Evolutionary conservation across 1,140 invertebrate species (phyloP), one percentile per base, ranked within the genome.

Genomic region (Diplogasteroides magnus): DNA sequence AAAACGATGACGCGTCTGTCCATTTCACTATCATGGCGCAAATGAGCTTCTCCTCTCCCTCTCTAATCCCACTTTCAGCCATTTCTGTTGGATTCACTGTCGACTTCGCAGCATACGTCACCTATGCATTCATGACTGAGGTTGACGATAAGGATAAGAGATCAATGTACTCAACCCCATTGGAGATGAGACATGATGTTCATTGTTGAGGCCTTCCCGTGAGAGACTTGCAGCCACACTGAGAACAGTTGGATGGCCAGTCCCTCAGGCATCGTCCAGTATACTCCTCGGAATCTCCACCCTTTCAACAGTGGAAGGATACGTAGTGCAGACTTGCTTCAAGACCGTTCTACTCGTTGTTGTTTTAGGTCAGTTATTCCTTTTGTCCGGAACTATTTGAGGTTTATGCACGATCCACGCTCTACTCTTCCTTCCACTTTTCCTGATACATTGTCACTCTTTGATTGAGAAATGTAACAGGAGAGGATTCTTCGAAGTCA

Each of bases 301-400:
- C 0, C 83, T 98, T 0, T 85, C 92, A 2, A 85, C 94, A 29
- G 92, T 93, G 0, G 90, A 92, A 61, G 95, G 92, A 75, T 97
- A 95, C 79, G 94, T 97, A 59, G 96, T 97, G 82, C 86, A 92
- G 26, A 93, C 95, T 0, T 97, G 97, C 87, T 97, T 97, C 84
- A 97, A 96, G 85, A 96, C 95, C 87, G 91, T 97, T 14, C 92
- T 96, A 80, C 86, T 97, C 64, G 93, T 97, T 0, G 93, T 96
- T 68, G 89, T 93, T 80, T 92, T 95, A 76, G 94, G 93, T 58
- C 90, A 92, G 0, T 88, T 94, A 86, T 15, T 32, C 2, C 11
- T n/a, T 14, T 19, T 60, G 56, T 11, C 92, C 95, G 79, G 92
- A 2, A 19, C 3, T 55, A 15, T 14, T n/a, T 59, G n/a, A 55